These are phyloP conservation scores for Pseudomyrmex pallidus DNA, from an alignment of 1,140 invertebrate genomes.

Conservation along the genomic window DNA sequence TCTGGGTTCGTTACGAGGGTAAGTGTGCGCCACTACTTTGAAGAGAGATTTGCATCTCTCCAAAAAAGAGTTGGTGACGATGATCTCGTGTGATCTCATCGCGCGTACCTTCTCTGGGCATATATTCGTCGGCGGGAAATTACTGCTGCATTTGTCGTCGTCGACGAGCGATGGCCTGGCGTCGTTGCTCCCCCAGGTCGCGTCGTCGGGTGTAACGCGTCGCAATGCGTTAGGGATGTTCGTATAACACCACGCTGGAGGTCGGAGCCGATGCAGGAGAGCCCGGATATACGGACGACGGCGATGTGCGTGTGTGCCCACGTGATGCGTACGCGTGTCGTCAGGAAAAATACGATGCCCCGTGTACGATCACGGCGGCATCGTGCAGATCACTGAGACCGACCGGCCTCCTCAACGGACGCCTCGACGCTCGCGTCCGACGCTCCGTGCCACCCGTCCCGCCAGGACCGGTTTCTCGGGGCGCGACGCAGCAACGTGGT, in stretches of 20 bases:
- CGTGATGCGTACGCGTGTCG: slow-evolving; percentile 58
- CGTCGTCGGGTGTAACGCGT: background rate
- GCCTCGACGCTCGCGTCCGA: slow-evolving; percentile 55
- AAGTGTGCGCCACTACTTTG: no score
- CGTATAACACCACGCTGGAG: slow-evolving; percentile 27
- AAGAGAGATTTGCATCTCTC: background rate
- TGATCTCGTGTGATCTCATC: background rate
- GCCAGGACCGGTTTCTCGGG: slow-evolving; percentile 34
- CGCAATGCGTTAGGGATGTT: background rate
- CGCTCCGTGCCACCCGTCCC: slow-evolving; percentile 57
- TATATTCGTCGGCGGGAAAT: slow-evolving; percentile 38
- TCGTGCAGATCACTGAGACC: slow-evolving; percentile 80
- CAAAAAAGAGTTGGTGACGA: background rate
- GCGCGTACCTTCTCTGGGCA: slow-evolving; percentile 50
- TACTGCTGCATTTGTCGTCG: slow-evolving; percentile 49
- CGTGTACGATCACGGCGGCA: slow-evolving; percentile 79
- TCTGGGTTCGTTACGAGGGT: background rate
- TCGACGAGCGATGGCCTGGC: slow-evolving; percentile 1
- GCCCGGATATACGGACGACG: background rate
- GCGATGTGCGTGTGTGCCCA: slow-evolving; percentile 43
- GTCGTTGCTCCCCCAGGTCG: slow-evolving; percentile 6
- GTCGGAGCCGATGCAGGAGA: background rate
- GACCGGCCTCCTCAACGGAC: slow-evolving; percentile 40
- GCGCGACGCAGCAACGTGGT: background rate
- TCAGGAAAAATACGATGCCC: slow-evolving; percentile 23